Percentiles rank a stretch among this genome's conserved stretches.
Evolutionary conservation across 1,140 invertebrate species (phyloP).

Genomic region (Zaprionus taronus): DNA sequence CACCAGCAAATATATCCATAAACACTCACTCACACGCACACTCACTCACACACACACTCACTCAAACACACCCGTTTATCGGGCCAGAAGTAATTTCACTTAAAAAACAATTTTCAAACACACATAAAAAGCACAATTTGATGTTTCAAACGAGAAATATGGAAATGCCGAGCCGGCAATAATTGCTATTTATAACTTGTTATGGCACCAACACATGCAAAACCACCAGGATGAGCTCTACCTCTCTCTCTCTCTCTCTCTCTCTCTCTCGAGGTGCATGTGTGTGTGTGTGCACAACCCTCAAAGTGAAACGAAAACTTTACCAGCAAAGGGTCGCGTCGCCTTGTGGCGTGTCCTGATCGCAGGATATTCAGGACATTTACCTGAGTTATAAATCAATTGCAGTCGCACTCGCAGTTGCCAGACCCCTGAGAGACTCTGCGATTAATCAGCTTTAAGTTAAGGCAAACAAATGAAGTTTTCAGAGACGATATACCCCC

Average conservation of each 20-base stretch:
- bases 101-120: slow-evolving; percentile 80
- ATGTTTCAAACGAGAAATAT: slow-evolving; percentile 73
- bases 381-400: slow-evolving; percentile 79
- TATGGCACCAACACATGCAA: slow-evolving; percentile 79
- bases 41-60: slow-evolving; percentile 31
- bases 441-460: slow-evolving; percentile 32
- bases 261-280: slow-evolving; percentile 1
- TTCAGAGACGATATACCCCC: neutral
- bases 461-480: neutral
- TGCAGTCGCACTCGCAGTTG: slow-evolving; percentile 43
- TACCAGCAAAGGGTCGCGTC: slow-evolving; percentile 56
- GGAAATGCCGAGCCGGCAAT: slow-evolving; percentile 56
- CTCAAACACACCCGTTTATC: slow-evolving; percentile 29
- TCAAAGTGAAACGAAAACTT: slow-evolving; percentile 35
- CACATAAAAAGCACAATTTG: slow-evolving; percentile 75
- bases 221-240: slow-evolving; percentile 57
- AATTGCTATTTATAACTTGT: slow-evolving; percentile 82
- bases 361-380: slow-evolving; percentile 76
- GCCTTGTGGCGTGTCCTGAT: slow-evolving; percentile 68
- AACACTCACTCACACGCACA: slow-evolving; percentile 39
- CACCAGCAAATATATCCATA: neutral
- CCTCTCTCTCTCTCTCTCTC: neutral
- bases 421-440: slow-evolving; percentile 37
- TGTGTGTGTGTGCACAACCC: slow-evolving; percentile 62
- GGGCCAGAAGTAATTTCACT: slow-evolving; percentile 71